Evolutionary conservation across 2,888 invertebrate genomes (phyloP).

Genomic region (Lithophane ornitopus): DNA sequence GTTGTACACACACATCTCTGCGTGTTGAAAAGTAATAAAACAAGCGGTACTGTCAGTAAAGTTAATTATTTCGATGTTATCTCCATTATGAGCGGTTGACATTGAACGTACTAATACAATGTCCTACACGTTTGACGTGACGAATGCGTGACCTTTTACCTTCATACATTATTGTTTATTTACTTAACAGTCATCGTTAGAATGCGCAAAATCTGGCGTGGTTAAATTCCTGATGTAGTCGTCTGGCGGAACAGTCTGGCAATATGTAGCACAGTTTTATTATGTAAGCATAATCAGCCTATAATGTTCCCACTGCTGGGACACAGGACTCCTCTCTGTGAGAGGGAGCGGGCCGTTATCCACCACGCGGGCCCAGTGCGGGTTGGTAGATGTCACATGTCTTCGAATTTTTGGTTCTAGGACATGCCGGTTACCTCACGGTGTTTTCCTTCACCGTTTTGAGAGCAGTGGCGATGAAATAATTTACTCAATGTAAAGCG

Average conservation of each 20-base stretch:
- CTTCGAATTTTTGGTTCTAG: too few species aligned
- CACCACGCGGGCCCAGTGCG: too few species aligned
- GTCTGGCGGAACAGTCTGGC: too few species aligned
- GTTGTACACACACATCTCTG: constrained; percentile 7
- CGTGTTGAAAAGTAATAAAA: constrained; percentile 36
- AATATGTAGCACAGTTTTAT: not conserved
- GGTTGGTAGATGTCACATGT: too few species aligned
- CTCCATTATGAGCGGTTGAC: constrained; percentile 29
- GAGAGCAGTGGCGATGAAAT: too few species aligned
- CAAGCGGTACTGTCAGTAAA: not conserved
- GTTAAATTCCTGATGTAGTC: not conserved
- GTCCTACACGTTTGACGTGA: constrained; percentile 35
- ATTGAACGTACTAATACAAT: constrained; percentile 51
- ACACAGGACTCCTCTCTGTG: too few species aligned
- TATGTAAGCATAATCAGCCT: too few species aligned
- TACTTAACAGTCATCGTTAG: constrained; percentile 4
- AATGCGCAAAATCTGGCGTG: not conserved
- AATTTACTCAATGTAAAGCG: too few species aligned
- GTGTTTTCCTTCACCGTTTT: too few species aligned
- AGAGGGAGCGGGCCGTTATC: too few species aligned
- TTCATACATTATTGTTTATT: constrained; percentile 20
- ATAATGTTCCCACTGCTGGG: too few species aligned
- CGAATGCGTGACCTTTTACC: constrained; percentile 45
- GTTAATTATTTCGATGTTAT: constrained; percentile 46
- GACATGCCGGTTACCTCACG: too few species aligned